A percentile compares a stretch with the other conserved stretches of the same genome.
Conservation (phyloP, 2,797 vertebrate genomes). For the Tarsius wallacei region DNA sequence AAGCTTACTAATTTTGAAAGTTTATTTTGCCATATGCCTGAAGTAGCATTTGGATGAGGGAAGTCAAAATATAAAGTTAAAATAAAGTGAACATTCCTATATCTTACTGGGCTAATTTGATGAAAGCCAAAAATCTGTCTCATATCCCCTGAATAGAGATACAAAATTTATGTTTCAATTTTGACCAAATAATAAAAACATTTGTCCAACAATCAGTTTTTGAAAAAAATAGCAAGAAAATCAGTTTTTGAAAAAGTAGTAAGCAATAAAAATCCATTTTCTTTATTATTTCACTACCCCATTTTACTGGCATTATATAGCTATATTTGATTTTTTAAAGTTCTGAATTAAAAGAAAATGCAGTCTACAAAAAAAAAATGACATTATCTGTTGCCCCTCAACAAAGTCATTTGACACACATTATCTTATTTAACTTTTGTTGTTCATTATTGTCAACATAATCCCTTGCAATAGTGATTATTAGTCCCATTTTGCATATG, state of each 20-base stretch:
- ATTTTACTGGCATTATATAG: background rate
- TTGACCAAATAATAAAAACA: constrained; percentile 50
- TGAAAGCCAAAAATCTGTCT: constrained; percentile 72
- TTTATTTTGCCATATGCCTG: constrained; percentile 70
- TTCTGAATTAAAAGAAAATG: background rate
- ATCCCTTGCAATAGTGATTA: background rate
- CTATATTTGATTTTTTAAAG: background rate
- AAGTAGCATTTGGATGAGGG: background rate
- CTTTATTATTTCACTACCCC: background rate
- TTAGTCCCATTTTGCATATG: background rate
- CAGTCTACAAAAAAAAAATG: background rate
- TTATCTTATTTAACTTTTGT: background rate
- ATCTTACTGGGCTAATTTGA: constrained; percentile 32
- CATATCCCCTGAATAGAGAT: background rate
- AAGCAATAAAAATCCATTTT: constrained; percentile 7
- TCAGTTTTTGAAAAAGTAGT: background rate
- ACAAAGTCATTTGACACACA: background rate
- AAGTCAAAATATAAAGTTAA: constrained; percentile 70
- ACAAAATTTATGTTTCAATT: constrained; percentile 59
- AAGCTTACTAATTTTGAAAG: constrained; percentile 56
- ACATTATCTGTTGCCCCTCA: background rate
- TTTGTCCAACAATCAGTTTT: constrained; percentile 31
- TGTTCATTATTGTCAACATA: background rate
- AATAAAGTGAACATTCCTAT: constrained; percentile 59
- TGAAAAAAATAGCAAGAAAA: constrained; percentile 6